Conservation (phyloP, 1,140 invertebrate genomes). For the Conus betulinus region DNA sequence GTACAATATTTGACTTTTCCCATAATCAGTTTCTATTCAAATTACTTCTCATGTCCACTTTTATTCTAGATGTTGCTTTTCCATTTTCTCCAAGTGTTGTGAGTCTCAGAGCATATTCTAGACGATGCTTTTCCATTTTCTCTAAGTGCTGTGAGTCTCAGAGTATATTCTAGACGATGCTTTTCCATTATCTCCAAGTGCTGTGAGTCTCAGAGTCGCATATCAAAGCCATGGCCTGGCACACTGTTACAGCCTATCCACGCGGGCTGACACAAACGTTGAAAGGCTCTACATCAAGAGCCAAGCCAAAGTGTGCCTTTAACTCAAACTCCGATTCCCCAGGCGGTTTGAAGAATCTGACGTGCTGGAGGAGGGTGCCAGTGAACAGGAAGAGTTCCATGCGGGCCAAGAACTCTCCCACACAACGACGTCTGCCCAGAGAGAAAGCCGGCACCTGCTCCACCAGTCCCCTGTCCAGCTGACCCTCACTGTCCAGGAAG, state of each 20-base stretch:
- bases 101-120: conserved; percentile 5
- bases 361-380: conserved; percentile 46
- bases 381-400: conserved; percentile 55
- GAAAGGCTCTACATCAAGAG: too few species aligned
- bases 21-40: too few species aligned
- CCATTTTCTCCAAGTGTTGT: background rate
- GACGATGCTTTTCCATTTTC: too few species aligned
- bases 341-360: conserved; percentile 36
- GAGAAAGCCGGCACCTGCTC: conserved; percentile 43
- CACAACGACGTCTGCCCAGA: conserved; percentile 46
- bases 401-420: conserved; percentile 51
- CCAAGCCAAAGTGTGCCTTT: too few species aligned
- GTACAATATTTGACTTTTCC: too few species aligned
- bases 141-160: too few species aligned
- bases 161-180: too few species aligned
- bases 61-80: too few species aligned
- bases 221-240: too few species aligned
- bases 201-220: background rate
- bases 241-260: background rate
- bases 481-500: conserved; percentile 82
- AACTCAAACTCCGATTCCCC: background rate
- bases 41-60: too few species aligned
- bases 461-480: conserved; percentile 67
- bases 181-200: background rate
- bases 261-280: too few species aligned